Conservation (phyloP, 2,797 vertebrate species). For the Urophycis tenuis region DNA sequence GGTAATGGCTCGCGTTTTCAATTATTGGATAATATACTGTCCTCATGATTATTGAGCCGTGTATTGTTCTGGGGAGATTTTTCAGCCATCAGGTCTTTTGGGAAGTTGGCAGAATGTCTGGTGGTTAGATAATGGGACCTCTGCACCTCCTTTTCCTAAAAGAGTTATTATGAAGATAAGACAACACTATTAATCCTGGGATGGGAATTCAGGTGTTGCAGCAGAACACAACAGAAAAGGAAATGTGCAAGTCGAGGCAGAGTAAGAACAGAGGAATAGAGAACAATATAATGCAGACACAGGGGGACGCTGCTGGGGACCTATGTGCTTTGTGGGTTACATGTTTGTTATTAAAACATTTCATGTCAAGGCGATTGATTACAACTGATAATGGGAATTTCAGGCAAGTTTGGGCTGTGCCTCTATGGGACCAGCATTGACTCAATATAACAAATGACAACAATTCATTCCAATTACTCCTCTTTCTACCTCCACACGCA, state of each 20-base stretch:
- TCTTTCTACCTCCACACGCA: too few species aligned
- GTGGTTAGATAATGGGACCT: background rate
- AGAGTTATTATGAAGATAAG: background rate
- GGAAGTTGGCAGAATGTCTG: background rate
- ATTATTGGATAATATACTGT: background rate
- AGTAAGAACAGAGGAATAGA: background rate
- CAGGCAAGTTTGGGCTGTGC: too few species aligned
- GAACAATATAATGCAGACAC: background rate
- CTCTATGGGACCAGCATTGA: too few species aligned
- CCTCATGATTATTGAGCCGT: background rate
- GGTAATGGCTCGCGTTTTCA: constrained; percentile 64
- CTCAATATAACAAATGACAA: too few species aligned
- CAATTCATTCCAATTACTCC: too few species aligned
- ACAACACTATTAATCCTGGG: background rate
- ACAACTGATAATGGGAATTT: background rate
- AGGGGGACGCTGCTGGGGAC: too few species aligned
- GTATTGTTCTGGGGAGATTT: background rate
- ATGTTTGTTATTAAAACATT: too few species aligned
- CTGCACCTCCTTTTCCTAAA: background rate
- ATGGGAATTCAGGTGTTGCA: background rate
- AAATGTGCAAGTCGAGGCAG: background rate
- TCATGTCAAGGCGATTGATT: background rate
- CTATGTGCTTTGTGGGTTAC: too few species aligned
- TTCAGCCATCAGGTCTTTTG: background rate
- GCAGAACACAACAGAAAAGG: too few species aligned